These are phyloP conservation scores for Chaetogeoica ovagalla DNA, from an alignment of 2,888 invertebrate species.

Conservation along the genomic window DNA sequence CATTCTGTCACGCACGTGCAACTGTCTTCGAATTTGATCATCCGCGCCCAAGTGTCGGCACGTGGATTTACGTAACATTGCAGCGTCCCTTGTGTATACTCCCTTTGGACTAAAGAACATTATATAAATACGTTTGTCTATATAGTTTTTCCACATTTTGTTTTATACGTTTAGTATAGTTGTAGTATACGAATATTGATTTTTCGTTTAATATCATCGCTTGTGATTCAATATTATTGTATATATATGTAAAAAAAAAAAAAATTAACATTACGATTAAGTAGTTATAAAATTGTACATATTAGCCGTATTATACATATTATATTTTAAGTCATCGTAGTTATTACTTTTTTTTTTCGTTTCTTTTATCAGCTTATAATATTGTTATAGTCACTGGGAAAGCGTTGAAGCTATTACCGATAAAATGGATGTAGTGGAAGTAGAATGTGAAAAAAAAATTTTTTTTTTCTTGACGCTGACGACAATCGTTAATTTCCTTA, in stretches of 20 bases:
- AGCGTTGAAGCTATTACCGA: slow-evolving; percentile 13
- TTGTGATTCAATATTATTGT: slow-evolving; percentile 31
- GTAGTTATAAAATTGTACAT: slow-evolving; percentile 33
- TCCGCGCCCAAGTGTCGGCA: no score
- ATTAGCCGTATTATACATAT: slow-evolving; percentile 4
- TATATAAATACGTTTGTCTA: background rate
- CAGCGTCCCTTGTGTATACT: slow-evolving; percentile 16
- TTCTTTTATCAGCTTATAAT: slow-evolving; percentile 34
- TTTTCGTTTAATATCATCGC: slow-evolving; percentile 2
- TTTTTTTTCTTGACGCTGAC: no score
- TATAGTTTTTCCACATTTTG: background rate
- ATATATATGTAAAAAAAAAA: background rate
- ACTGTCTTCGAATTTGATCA: no score
- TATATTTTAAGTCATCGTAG: slow-evolving; percentile 26
- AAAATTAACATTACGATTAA: slow-evolving; percentile 14
- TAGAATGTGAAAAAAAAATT: no score
- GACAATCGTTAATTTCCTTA: no score
- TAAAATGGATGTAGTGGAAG: slow-evolving; percentile 6
- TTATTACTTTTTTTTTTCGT: slow-evolving; percentile 20
- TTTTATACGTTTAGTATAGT: slow-evolving; percentile 12
- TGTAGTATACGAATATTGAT: background rate
- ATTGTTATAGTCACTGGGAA: background rate
- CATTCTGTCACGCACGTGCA: no score
- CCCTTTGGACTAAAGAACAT: slow-evolving; percentile 1
- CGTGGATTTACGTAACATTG: no score